Evolutionary conservation across 1,140 invertebrate genomes (phyloP), one percentile per base, ranked within the genome.

Genomic region (Luehdorfia chinensis): DNA sequence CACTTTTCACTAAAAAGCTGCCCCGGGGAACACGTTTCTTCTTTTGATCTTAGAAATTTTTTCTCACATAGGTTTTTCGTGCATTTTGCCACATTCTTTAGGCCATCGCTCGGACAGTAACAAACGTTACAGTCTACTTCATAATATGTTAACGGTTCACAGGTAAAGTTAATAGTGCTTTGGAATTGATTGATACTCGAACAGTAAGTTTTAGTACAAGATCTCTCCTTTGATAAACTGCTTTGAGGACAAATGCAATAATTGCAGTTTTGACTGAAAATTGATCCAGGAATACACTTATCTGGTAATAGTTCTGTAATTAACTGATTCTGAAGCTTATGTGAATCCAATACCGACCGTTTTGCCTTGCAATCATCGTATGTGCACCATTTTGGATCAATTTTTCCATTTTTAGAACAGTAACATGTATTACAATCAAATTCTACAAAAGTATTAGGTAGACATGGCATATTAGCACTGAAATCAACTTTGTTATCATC

Each of bases 51-150:
- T 4, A 85, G 36, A n/a, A 67, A 66, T 27, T 44, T 71, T 31
- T 69, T 73, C 31, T 80, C 70, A 21, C 81, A 85, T 19, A 64
- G 34, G 52, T 76, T 80, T 43, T 80, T 79, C 0, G 77, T 80
- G 21, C 81, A 85, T 43, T 68, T 76, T 0, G 58, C 66, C 3
- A 85, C 60, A 31, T 85, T 81, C 44, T 81, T 83, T 0, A 81
- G 33, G 1, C 81, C 81, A 43, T 81, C 67, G 9, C 34, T 45
- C 0, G 75, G 74, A 49, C 81, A 85, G 6, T 66, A 66, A 50
- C 81, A 85, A 21, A 83, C 66, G 25, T 85, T 85, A 41, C 81
- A 85, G 34, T 85, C 81, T 0, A 85, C 74, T 36, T 72, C 59
- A 27, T 76, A 85, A 50, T 85, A 85, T 6, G 62, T 48, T n/a